These are phyloP conservation scores for Nycticebus coucang DNA, from an alignment of 2,113 vertebrate species.

Conservation along the genomic window DNA sequence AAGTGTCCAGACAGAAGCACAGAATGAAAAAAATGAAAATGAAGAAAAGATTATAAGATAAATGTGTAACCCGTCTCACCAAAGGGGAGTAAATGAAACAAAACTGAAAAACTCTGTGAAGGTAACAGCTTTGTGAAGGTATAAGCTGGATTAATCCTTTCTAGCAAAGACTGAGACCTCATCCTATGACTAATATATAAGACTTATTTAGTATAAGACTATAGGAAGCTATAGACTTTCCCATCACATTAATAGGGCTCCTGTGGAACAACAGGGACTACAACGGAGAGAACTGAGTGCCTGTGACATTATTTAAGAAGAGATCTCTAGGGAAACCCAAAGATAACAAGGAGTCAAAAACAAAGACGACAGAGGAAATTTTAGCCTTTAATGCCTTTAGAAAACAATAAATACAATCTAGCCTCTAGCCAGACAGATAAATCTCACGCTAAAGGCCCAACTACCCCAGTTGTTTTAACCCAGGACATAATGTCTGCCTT, in stretches of 20 bases:
- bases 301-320: neutral
- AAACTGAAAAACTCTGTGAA: neutral
- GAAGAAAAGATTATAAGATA: neutral
- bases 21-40: neutral
- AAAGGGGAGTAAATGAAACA: neutral
- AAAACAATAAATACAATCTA: neutral
- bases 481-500: neutral
- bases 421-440: neutral
- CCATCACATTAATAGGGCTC: neutral
- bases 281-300: neutral
- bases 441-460: neutral
- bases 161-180: neutral
- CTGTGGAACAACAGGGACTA: neutral
- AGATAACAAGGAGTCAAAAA: neutral
- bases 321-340: neutral
- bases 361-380: neutral
- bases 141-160: no score
- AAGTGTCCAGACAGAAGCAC: neutral
- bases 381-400: neutral
- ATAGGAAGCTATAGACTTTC: neutral
- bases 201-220: neutral
- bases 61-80: neutral
- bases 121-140: neutral
- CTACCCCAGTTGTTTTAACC: neutral
- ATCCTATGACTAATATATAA: neutral